Percentiles rank a stretch among this genome's conserved stretches.
These are phyloP conservation scores for Palythoa grandiflora DNA, from an alignment of 92 coral and sea anemone species.

Conservation along the genomic window DNA sequence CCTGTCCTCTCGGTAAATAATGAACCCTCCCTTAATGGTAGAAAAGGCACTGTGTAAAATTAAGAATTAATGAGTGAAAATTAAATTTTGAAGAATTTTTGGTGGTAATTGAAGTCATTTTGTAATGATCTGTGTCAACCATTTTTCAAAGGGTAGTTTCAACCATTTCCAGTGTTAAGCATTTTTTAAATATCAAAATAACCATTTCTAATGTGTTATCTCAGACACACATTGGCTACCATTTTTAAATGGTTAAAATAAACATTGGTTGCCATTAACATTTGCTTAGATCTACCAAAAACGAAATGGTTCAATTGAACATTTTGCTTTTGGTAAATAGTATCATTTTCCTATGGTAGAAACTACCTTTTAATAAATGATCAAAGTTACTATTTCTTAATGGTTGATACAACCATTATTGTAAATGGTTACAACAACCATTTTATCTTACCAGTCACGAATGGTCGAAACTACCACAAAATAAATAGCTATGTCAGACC, in stretches of 20 bases:
- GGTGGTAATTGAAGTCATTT: neutral
- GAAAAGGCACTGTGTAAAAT: too few species aligned
- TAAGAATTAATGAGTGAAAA: neutral
- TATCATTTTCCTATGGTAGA: conserved; percentile 19
- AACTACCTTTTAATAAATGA: conserved; percentile 13
- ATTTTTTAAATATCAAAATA: neutral
- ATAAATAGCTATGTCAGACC: neutral
- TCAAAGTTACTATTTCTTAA: neutral
- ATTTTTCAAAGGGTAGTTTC: neutral
- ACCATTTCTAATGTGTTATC: conserved; percentile 13
- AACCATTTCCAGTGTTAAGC: neutral
- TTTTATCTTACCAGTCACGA: conserved; percentile 7
- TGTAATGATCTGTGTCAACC: neutral
- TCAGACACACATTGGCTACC: conserved; percentile 18
- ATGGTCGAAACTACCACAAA: neutral
- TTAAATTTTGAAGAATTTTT: neutral
- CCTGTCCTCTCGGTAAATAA: too few species aligned
- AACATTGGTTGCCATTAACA: conserved; percentile 7
- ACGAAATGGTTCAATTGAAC: conserved; percentile 3
- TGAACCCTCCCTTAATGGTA: too few species aligned
- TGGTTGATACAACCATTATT: conserved; percentile 20
- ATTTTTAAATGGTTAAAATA: conserved; percentile 13
- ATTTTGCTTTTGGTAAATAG: neutral
- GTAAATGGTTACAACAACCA: conserved; percentile 1
- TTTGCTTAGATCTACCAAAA: conserved; percentile 5